Base-by-base conservation (phyloP, 2,113 vertebrate species). In the Gadus macrocephalus region DNA sequence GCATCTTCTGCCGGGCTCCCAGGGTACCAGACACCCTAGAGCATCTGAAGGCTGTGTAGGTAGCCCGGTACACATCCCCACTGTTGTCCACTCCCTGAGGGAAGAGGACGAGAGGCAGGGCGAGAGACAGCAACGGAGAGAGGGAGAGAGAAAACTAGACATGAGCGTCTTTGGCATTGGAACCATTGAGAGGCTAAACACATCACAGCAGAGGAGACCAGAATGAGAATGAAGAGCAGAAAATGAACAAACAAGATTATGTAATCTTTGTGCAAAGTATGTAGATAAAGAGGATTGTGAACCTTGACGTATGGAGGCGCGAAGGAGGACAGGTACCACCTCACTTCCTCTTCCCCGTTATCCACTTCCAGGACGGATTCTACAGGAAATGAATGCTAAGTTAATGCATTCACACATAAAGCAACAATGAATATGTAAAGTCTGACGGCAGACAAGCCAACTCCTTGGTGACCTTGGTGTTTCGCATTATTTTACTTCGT, bases 251-350 rank as follows among this genome's bases (percentile, higher is more conserved):
- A 2, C 61, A 31, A 72, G 11, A 27, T 19, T 7, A 2, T 67
- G 22, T 15, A 28, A 35, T 3, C 0, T 63, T 49, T 49, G 6
- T 49, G 1, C 42, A 49, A 49, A 49, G 42, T 49, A 49, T 49
- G 12, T 49, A 12, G 42, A 49, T 49, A 49, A 49, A 49, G 42
- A 49, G 42, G 42, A 49, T 49, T 14, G 42, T 15, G 16, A 73
- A 98, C 97, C 95, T 97, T 98, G 66, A 95, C 93, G 71, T 98
- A 99, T 0, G 96, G 91, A 64, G 97, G 95, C 64, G 95, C 94
- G 84, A 96, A 95, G 28, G 95, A 96, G 5, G 95, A 95, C 66
- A 98, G 87, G 83, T 92, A 89, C 97, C 97, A 99, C 74, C 92
- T 95, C 27, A 96, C 85, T 3, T 90, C 92, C 62, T 87, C 89